A percentile compares a stretch with the other conserved stretches of the same genome.
phyloP scores from a whole-genome alignment of 1,140 invertebrate genomes.

The Eurytemora carolleeae region DNA sequence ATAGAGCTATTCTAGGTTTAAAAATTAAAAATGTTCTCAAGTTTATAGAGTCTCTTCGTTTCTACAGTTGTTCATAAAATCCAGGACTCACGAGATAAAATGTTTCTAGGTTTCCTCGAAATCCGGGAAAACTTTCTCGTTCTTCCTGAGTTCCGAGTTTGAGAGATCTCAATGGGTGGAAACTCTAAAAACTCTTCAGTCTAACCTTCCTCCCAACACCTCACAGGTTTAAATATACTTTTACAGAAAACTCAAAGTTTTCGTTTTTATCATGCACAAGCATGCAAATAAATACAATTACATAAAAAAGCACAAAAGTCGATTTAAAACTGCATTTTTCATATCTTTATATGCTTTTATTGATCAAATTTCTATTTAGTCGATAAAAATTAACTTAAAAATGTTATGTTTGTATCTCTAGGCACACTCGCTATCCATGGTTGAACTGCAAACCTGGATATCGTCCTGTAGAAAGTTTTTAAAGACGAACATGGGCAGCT shows the following conservation, averaged over 20 bases:
- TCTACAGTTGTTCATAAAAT: too few species aligned
- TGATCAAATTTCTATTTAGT: too few species aligned
- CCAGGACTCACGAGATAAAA: too few species aligned
- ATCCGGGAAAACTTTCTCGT: slow-evolving; percentile 43
- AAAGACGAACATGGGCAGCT: slow-evolving; percentile 70
- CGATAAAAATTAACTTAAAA: too few species aligned
- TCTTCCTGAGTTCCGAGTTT: slow-evolving; percentile 80
- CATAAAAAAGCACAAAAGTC: background rate
- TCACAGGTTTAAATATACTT: too few species aligned
- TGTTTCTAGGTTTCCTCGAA: slow-evolving; percentile 2
- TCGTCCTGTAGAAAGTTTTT: slow-evolving; percentile 62
- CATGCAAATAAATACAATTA: too few species aligned
- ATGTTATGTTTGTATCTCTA: too few species aligned
- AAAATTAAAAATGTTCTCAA: too few species aligned
- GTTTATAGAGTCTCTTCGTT: too few species aligned
- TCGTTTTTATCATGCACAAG: slow-evolving; percentile 13
- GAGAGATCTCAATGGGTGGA: slow-evolving; percentile 82
- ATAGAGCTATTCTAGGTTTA: too few species aligned
- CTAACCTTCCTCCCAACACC: slow-evolving; percentile 1
- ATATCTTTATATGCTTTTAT: too few species aligned
- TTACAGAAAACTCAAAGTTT: background rate
- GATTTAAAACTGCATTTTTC: slow-evolving; percentile 1
- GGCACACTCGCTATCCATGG: background rate
- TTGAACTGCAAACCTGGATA: slow-evolving; percentile 45
- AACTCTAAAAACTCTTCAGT: slow-evolving; percentile 57